Evolutionary conservation across 2,113 vertebrate species (phyloP).

Genomic region (Bubo blakistoni): DNA sequence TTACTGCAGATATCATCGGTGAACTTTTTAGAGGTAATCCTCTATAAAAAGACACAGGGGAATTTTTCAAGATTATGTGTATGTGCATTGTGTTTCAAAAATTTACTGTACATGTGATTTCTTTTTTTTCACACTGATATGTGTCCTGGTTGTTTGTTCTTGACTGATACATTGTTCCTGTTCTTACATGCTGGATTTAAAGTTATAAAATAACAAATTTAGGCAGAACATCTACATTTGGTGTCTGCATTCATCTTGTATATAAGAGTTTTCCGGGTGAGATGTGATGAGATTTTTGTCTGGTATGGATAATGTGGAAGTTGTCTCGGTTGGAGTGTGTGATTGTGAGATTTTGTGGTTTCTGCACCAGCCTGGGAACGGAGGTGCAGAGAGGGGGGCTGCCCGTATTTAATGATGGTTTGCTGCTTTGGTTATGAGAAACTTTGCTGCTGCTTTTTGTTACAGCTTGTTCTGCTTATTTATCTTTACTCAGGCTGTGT

Average conservation of each 20-base stretch:
- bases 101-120: background rate
- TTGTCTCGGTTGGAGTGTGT: background rate
- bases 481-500: rapidly evolving
- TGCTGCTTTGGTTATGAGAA: background rate
- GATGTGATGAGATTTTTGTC: background rate
- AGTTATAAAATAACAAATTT: background rate
- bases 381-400: background rate
- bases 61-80: background rate
- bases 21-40: background rate
- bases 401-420: rapidly evolving
- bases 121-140: background rate
- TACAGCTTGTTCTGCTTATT: background rate
- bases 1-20: background rate
- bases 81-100: background rate
- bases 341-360: background rate
- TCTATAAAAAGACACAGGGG: background rate
- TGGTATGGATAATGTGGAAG: rapidly evolving
- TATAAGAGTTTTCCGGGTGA: background rate
- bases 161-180: background rate
- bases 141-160: background rate
- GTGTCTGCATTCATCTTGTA: background rate
- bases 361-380: background rate
- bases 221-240: background rate
- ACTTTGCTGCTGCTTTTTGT: background rate
- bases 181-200: background rate